These are phyloP conservation scores for Cyprinodon diabolis DNA, from an alignment of 2,797 vertebrate genomes.

Conservation along the genomic window DNA sequence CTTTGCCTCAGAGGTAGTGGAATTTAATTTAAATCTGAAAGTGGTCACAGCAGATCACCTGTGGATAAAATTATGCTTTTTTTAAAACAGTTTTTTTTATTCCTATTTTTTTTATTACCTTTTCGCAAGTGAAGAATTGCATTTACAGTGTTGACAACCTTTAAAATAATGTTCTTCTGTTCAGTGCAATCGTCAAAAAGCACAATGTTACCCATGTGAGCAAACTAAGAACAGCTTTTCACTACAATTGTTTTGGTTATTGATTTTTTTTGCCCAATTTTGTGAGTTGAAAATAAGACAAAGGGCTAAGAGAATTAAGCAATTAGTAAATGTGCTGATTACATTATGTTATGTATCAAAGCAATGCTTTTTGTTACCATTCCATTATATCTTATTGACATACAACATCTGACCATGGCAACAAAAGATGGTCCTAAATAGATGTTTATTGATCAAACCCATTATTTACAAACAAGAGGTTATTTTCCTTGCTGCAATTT, in stretches of 20 bases:
- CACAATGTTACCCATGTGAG: constrained; percentile 35
- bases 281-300: background rate
- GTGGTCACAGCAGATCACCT: constrained; percentile 63
- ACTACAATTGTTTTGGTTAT: constrained; percentile 8
- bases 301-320: background rate
- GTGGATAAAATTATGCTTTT: constrained; percentile 68
- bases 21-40: constrained; percentile 69
- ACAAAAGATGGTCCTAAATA: too few species aligned
- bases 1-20: constrained; percentile 39
- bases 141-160: constrained; percentile 73
- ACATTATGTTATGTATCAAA: too few species aligned
- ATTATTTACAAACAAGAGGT: too few species aligned
- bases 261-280: background rate
- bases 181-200: constrained; percentile 36
- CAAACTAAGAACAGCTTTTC: constrained; percentile 1
- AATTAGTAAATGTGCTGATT: background rate
- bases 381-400: too few species aligned
- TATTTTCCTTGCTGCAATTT: too few species aligned
- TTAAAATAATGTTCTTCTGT: constrained; percentile 60
- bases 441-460: too few species aligned
- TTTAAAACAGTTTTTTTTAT: constrained; percentile 48
- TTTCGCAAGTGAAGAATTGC: constrained; percentile 57
- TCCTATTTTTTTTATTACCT: constrained; percentile 32
- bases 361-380: too few species aligned
- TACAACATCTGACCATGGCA: too few species aligned